A percentile compares a stretch with the other conserved stretches of the same genome.
Conservation (phyloP, 2,888 invertebrate genomes). For the Ypsolopha scabrella region DNA sequence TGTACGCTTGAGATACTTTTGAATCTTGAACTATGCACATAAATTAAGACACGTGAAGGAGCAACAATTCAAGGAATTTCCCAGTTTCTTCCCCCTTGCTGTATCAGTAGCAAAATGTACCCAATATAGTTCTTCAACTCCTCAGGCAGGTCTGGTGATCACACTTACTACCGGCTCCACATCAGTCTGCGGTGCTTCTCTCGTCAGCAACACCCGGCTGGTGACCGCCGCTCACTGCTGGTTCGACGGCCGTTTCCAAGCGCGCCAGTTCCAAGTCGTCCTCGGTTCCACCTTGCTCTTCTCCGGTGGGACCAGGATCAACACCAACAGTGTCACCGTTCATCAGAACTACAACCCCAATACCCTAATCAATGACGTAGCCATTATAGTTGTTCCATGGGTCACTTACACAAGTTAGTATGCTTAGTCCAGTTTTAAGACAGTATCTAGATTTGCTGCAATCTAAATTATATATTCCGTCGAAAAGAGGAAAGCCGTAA, state of each 20-base stretch:
- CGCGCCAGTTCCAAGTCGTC: slow-evolving; percentile 1
- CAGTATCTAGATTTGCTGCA: neutral
- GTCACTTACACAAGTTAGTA: slow-evolving; percentile 9
- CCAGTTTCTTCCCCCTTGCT: no score
- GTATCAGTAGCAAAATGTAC: no score
- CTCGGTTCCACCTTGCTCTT: slow-evolving; percentile 7
- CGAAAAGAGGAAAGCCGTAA: no score
- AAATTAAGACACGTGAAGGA: no score
- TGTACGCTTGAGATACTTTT: no score
- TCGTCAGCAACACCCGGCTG: slow-evolving; percentile 16
- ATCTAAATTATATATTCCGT: no score
- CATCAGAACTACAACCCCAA: slow-evolving; percentile 5
- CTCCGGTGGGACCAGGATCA: slow-evolving; percentile 6
- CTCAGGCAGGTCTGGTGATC: slow-evolving; percentile 24
- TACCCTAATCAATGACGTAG: slow-evolving; percentile 19
- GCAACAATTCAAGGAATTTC: no score
- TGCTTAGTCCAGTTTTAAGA: no score
- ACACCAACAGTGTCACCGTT: slow-evolving; percentile 1
- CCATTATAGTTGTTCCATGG: slow-evolving; percentile 17
- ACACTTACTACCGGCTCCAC: slow-evolving; percentile 14
- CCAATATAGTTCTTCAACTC: no score
- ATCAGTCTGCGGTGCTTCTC: slow-evolving; percentile 24
- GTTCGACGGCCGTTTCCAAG: slow-evolving; percentile 4
- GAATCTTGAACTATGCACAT: no score
- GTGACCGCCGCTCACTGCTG: slow-evolving; percentile 10